A percentile compares a stretch with the other conserved stretches of the same genome.
Conservation (phyloP, 2,113 vertebrate species). For the Sclerurus mexicanus region DNA sequence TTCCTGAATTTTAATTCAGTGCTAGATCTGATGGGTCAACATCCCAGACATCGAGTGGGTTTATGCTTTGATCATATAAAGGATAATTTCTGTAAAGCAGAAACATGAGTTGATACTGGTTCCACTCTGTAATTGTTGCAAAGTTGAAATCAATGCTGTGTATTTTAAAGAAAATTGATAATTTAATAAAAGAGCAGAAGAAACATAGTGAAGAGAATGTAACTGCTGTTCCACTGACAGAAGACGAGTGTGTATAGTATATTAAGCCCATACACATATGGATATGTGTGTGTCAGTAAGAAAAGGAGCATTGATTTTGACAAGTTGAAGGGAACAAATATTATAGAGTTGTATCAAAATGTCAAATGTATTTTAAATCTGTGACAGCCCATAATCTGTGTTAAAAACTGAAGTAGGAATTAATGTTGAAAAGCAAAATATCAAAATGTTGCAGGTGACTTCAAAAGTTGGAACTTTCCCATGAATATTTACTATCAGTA, state of each 20-base stretch:
- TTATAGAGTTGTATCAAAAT: constrained; percentile 22
- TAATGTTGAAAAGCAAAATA: neutral
- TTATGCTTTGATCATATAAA: neutral
- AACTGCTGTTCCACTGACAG: neutral
- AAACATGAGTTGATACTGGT: neutral
- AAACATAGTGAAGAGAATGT: neutral
- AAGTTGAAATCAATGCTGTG: neutral
- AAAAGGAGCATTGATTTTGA: constrained; percentile 28
- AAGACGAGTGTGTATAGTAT: neutral
- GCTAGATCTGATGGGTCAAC: neutral
- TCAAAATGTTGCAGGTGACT: neutral
- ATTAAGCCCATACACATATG: neutral
- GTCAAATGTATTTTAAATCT: constrained; percentile 41
- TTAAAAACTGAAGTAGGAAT: constrained; percentile 1
- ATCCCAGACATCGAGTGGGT: neutral
- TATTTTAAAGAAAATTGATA: neutral
- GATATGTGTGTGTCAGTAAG: neutral
- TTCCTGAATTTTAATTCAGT: neutral
- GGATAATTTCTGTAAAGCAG: neutral
- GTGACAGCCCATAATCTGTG: neutral
- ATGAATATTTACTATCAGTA: neutral
- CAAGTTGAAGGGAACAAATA: constrained; percentile 22
- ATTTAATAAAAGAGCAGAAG: neutral
- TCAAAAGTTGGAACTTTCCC: neutral
- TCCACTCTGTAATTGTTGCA: neutral